Evolutionary conservation across 2,113 vertebrate genomes (phyloP), one percentile per base, ranked within the genome.

Genomic region (Melanocharis versteri): DNA sequence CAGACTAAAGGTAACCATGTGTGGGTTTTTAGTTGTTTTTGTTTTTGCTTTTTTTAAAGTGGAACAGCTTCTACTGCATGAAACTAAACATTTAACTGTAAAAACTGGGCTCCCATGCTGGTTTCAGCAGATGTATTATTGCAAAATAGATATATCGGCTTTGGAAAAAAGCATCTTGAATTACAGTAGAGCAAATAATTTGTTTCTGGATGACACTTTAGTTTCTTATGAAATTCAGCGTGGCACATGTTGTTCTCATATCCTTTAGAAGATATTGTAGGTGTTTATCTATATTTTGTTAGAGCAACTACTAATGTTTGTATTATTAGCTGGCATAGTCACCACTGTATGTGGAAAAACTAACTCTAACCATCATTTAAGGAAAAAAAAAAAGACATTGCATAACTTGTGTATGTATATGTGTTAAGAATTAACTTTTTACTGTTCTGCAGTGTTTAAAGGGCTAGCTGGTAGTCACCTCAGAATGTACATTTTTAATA

Each of bases 371-470:
- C 11, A 23, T n/a, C 27, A 16, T 66, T 48, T 26, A 31, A 21
- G 23, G 27, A 31, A 26, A 64, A 80, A 70, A 61, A 50, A 39
- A 39, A 73, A 37, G 13, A 30, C 22, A 35, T 76, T 73, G 47
- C 21, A 21, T 90, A 83, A 58, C 16, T 48, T 82, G 13, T 75
- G 15, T 89, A 24, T 83, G 21, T 87, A 56, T 62, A 19, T 91
- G 22, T 87, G 42, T 76, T 93, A 92, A 96, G 61, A 39, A 64
- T 83, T 86, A 96, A 96, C 40, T 45, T 58, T 42, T 82, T 79
- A 24, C 40, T 86, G 44, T 48, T 73, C 58, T 73, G 39, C 39
- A 69, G 83, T 28, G 28, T 72, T 79, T 88, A 75, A 79, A 89
- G 35, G 53, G 33, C 48, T 97, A 56, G 33, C 54, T 91, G 76